Base-by-base conservation (phyloP, 2,797 vertebrate genomes). In the Petrocephalus schoutedeni region DNA sequence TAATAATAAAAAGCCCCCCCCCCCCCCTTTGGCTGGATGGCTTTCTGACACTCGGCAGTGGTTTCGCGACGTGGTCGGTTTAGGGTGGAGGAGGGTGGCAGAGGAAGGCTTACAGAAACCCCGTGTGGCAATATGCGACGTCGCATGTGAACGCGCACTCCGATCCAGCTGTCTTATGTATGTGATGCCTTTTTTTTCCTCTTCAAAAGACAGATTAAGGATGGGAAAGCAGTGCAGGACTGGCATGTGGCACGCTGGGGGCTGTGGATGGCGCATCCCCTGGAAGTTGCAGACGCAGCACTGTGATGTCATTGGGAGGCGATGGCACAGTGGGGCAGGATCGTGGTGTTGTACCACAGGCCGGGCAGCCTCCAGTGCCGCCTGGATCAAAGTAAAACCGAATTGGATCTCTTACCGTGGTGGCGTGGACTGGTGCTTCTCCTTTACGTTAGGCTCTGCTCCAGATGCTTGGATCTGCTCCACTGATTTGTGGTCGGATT, bases 321-420 rank as follows among this genome's bases (percentile, higher is more conserved):
- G 91, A 93, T 89, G 91, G 92, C 91, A 90, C 90, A 93, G 90
- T 91, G 90, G 93, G 92, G 91, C 92, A 90, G 93, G 91, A 95
- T 95, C 94, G 95, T 95, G 95, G 93, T 93, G 92, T 92, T 93
- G 95, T 93, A 91, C 91, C 91, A 89, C 92, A 95, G 93, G 94
- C 94, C 90, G 16, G 93, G 95, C 94, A 92, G 95, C 94, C 91
- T 92, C 92, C 89, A 89, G 92, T 91, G 92, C 88, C 87, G 93
- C 92, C 92, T 88, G 49, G 88, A 89, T 90, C 89, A 89, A 88
- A 89, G 86, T 89, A 90, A 71, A 87, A 87, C 85, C 71, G 36
- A 41, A 74, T 6, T 19, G 12, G 32, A 41, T 14, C 16, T 41
- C 14, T 23, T 8, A 77, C 61, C 82, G 49, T 82, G n/a, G 36